Conservation (phyloP, 2,797 vertebrate species). For the Remorina albescens region DNA sequence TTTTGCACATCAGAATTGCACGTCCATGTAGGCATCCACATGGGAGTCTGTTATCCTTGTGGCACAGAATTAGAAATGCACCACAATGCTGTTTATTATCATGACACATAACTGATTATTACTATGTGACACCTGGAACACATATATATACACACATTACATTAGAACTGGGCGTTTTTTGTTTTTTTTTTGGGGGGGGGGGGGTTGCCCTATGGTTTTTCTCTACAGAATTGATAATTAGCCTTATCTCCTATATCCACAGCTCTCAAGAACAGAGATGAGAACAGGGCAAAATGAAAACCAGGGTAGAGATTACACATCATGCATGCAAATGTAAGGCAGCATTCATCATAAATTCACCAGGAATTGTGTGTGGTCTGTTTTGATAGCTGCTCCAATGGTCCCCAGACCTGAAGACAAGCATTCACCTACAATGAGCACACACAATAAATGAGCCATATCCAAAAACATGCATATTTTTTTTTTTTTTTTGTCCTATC, state of each 20-base stretch:
- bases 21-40: constrained; percentile 9
- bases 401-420: background rate
- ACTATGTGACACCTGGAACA: constrained; percentile 26
- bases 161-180: constrained; percentile 42
- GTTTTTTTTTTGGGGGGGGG: too few relatives aligned
- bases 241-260: constrained; percentile 18
- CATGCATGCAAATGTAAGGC: constrained; percentile 37
- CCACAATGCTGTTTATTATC: constrained; percentile 24
- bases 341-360: constrained; percentile 23
- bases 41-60: constrained; percentile 9
- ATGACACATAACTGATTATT: constrained; percentile 34
- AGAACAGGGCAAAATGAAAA: constrained; percentile 11
- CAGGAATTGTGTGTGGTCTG: constrained; percentile 10
- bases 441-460: background rate
- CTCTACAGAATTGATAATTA: constrained; percentile 50
- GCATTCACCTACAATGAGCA: background rate
- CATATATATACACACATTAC: constrained; percentile 52
- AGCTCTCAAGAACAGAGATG: constrained; percentile 18
- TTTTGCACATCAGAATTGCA: constrained; percentile 7
- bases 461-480: background rate
- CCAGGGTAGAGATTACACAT: constrained; percentile 15
- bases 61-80: constrained; percentile 39
- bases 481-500: background rate
- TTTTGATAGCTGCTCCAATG: constrained; percentile 14
- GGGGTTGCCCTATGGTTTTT: constrained; percentile 43